phyloP scores from a whole-genome alignment of 2,888 invertebrate genomes.

The Eupithecia centaureata region DNA sequence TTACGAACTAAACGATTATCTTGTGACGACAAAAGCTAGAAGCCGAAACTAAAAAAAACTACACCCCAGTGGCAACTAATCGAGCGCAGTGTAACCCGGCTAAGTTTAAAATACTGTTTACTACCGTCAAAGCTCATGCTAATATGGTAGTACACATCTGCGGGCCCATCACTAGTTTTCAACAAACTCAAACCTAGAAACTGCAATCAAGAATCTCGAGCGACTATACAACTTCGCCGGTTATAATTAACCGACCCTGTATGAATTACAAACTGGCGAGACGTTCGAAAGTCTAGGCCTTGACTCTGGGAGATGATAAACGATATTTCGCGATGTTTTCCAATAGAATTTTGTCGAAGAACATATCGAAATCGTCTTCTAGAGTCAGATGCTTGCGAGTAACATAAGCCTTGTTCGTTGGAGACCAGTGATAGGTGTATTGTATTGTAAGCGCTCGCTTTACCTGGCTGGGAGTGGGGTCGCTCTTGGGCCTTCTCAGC shows the following conservation, averaged over 20 bases:
- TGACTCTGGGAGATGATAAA: neutral
- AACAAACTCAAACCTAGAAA: neutral
- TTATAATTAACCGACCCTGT: neutral
- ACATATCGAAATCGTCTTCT: neutral
- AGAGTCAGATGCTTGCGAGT: neutral
- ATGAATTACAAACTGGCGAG: neutral
- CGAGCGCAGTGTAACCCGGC: slow-evolving; percentile 75
- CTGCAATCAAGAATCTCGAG: neutral
- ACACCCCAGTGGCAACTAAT: slow-evolving; percentile 52
- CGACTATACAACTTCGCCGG: neutral
- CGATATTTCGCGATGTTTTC: neutral
- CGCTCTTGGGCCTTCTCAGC: slow-evolving; percentile 84
- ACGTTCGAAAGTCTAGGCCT: neutral
- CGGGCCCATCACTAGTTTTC: slow-evolving; percentile 5
- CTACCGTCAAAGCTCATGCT: slow-evolving; percentile 78
- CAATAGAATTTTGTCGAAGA: neutral
- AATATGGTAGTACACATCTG: slow-evolving; percentile 67
- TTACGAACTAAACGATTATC: slow-evolving; percentile 31
- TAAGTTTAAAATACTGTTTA: slow-evolving; percentile 62
- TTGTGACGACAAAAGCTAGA: slow-evolving; percentile 52
- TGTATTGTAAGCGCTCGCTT: slow-evolving; percentile 75
- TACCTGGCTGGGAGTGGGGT: slow-evolving; percentile 85
- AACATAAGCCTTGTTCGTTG: neutral
- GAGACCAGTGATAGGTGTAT: neutral
- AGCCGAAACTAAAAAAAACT: slow-evolving; percentile 45